Conservation (phyloP, 1,140 invertebrate species). For the Prorops nasuta region DNA sequence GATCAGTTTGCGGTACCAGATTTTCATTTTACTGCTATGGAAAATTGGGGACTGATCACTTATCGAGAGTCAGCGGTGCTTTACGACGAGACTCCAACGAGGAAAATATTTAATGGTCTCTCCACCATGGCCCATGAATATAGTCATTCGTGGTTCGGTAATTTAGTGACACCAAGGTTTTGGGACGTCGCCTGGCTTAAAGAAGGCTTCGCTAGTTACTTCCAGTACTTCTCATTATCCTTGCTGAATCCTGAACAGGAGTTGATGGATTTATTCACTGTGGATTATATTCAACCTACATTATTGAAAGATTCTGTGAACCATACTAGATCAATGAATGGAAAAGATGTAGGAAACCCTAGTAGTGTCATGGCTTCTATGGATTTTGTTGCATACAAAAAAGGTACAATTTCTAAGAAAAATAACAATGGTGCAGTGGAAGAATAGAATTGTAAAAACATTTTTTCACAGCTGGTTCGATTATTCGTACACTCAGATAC, state of each 20-base stretch:
- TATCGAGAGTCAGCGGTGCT: constrained; percentile 72
- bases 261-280: constrained; percentile 78
- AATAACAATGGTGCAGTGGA: background rate
- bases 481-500: constrained; percentile 74
- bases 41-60: constrained; percentile 66
- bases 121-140: constrained; percentile 76
- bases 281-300: constrained; percentile 63
- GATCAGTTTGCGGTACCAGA: constrained; percentile 75
- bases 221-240: constrained; percentile 65
- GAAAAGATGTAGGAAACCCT: constrained; percentile 68
- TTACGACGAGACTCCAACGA: constrained; percentile 62
- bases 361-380: constrained; percentile 72
- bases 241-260: constrained; percentile 64
- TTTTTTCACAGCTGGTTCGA: constrained; percentile 58
- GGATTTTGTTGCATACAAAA: constrained; percentile 78
- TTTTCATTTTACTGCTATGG: constrained; percentile 76
- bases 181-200: constrained; percentile 82
- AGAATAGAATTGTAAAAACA: background rate
- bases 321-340: constrained; percentile 73
- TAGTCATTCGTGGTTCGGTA: constrained; percentile 81
- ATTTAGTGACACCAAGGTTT: constrained; percentile 73
- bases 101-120: constrained; percentile 63
- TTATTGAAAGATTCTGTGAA: constrained; percentile 63
- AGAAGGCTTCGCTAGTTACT: constrained; percentile 78
- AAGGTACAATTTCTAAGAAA: constrained; percentile 44